A percentile compares a stretch with the other conserved stretches of the same genome.
phyloP scores from a whole-genome alignment of 2,888 invertebrate species.

The Agrotis exclamationis region DNA sequence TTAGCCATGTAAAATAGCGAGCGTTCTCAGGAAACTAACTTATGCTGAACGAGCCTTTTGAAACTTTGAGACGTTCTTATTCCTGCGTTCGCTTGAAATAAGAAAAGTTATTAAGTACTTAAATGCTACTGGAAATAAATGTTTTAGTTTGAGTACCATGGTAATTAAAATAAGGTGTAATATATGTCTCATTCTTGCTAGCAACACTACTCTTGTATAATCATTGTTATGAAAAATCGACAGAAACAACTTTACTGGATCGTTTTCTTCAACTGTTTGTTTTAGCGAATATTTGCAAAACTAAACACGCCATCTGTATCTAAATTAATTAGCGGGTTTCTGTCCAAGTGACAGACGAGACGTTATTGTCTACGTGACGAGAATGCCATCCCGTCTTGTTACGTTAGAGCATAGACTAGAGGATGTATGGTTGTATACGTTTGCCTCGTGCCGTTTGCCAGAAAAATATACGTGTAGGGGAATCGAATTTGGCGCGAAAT shows the following conservation, averaged over 20 bases:
- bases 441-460: conserved; percentile 50
- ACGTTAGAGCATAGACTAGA: conserved; percentile 44
- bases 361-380: conserved; percentile 66
- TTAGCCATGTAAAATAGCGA: conserved; percentile 58
- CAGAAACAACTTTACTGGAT: background rate
- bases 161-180: conserved; percentile 8
- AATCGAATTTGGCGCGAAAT: conserved; percentile 62
- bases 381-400: conserved; percentile 54
- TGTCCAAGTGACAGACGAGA: conserved; percentile 62
- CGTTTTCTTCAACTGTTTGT: background rate
- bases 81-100: conserved; percentile 29
- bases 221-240: background rate
- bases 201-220: background rate
- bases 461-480: conserved; percentile 54
- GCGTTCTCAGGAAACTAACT: conserved; percentile 50
- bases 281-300: conserved; percentile 18
- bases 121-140: conserved; percentile 24
- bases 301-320: conserved; percentile 24
- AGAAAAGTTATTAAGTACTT: conserved; percentile 27
- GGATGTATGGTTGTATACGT: conserved; percentile 58
- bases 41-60: conserved; percentile 34
- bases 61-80: conserved; percentile 35
- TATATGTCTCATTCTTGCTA: too few relatives aligned
- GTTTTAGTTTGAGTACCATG: background rate
- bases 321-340: conserved; percentile 59